Evolutionary conservation across 2,113 vertebrate genomes (phyloP).

Genomic region (Hippolais icterina): DNA sequence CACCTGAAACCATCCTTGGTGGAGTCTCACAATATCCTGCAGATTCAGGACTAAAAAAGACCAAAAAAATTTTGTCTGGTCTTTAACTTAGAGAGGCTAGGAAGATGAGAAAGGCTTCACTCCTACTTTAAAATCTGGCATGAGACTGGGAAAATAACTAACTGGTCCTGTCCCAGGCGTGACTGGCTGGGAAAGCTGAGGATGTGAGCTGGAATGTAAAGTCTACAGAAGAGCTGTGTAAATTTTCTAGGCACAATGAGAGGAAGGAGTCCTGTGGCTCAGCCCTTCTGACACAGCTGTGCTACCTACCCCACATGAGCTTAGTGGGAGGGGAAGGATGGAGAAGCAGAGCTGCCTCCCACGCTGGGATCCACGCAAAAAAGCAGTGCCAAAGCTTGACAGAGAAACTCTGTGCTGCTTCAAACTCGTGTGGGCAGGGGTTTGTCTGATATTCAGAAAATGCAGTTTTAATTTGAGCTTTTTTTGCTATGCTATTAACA

Average conservation of each 20-base stretch:
- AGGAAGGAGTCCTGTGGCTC: background rate
- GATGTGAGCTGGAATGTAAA: background rate
- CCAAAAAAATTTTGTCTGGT: accelerated
- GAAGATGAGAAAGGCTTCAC: background rate
- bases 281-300: background rate
- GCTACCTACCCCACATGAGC: background rate
- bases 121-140: background rate
- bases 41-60: background rate
- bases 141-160: background rate
- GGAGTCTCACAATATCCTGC: background rate
- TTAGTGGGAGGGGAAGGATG: background rate
- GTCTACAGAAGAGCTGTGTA: background rate
- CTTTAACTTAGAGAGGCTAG: background rate
- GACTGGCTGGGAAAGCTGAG: background rate
- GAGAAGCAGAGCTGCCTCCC: background rate
- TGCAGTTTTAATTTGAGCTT: background rate
- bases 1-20: background rate
- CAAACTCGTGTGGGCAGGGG: accelerated
- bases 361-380: accelerated
- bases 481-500: background rate
- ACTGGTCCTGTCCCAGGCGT: background rate
- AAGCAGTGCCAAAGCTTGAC: background rate
- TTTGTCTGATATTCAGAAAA: background rate
- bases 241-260: background rate
- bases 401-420: background rate